Percentiles rank a stretch among this genome's conserved stretches.
Evolutionary conservation across 2,797 vertebrate species (phyloP).

Genomic region (Uromys caudimaculatus): DNA sequence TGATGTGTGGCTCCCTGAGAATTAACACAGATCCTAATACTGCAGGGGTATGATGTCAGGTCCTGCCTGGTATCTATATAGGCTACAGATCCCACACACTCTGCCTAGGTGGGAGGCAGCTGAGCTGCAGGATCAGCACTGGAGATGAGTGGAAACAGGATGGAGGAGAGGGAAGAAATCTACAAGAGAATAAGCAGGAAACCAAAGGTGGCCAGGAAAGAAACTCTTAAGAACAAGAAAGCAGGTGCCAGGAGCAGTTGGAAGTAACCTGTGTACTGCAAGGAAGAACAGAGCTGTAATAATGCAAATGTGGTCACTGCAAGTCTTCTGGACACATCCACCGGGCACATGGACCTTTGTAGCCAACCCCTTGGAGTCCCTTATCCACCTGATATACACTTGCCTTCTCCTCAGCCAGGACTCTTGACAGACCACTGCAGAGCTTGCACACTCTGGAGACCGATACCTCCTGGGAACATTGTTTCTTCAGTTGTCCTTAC

Average conservation of each 20-base stretch:
- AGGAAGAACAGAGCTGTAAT: no score
- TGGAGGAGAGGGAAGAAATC: no score
- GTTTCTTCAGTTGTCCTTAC: not conserved
- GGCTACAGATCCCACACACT: not conserved
- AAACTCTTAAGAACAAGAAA: accelerated
- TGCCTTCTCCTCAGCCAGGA: not conserved
- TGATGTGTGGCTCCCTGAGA: not conserved
- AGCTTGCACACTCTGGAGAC: not conserved
- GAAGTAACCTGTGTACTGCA: not conserved
- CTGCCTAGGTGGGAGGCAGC: not conserved
- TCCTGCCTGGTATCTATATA: not conserved
- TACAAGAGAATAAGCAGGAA: not conserved
- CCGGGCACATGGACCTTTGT: not conserved
- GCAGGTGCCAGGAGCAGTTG: accelerated
- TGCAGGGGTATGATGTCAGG: accelerated
- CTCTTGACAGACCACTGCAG: no score
- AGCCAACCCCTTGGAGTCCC: not conserved
- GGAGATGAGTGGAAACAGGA: no score
- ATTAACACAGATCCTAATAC: not conserved
- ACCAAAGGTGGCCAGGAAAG: not conserved
- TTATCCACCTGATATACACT: not conserved
- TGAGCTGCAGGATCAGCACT: not conserved
- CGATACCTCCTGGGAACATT: no score
- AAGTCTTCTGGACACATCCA: no score
- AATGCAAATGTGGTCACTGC: not conserved